These are phyloP conservation scores for Xenopus laevis DNA, from an alignment of 2,113 vertebrate genomes.

Conservation along the genomic window DNA sequence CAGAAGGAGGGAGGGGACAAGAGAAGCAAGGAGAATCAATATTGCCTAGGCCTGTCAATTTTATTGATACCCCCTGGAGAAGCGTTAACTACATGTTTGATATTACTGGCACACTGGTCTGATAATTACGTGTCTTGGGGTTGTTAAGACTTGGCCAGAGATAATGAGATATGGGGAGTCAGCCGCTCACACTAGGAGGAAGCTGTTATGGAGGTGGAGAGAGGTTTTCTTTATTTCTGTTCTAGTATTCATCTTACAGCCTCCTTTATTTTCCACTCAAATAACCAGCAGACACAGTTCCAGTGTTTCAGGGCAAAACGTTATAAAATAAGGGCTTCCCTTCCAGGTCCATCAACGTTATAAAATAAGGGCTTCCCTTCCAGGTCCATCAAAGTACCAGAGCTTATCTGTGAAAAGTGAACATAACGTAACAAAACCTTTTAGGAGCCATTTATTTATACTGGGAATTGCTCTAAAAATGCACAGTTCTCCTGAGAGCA, in stretches of 20 bases:
- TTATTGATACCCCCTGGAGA: constrained; percentile 59
- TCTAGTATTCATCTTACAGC: constrained; percentile 6
- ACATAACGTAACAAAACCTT: too few relatives aligned
- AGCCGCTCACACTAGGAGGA: background rate
- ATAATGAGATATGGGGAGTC: constrained; percentile 42
- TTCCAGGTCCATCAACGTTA: too few relatives aligned
- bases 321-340: too few relatives aligned
- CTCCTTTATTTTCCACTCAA: background rate
- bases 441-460: too few relatives aligned
- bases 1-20: constrained; percentile 34
- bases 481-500: too few relatives aligned
- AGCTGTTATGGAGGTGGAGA: constrained; percentile 1
- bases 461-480: too few relatives aligned
- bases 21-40: constrained; percentile 46
- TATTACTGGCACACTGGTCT: constrained; percentile 56
- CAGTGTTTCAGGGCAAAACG: background rate
- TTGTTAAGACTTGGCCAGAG: constrained; percentile 42
- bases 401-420: too few relatives aligned
- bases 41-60: constrained; percentile 51
- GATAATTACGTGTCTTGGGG: constrained; percentile 53
- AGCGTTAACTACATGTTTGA: constrained; percentile 53
- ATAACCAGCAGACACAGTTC: background rate
- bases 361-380: too few relatives aligned
- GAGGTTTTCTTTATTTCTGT: constrained; percentile 14
- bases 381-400: too few relatives aligned